These are phyloP conservation scores for Hydropsyche tenuis DNA, from an alignment of 1,140 invertebrate genomes.

Conservation along the genomic window DNA sequence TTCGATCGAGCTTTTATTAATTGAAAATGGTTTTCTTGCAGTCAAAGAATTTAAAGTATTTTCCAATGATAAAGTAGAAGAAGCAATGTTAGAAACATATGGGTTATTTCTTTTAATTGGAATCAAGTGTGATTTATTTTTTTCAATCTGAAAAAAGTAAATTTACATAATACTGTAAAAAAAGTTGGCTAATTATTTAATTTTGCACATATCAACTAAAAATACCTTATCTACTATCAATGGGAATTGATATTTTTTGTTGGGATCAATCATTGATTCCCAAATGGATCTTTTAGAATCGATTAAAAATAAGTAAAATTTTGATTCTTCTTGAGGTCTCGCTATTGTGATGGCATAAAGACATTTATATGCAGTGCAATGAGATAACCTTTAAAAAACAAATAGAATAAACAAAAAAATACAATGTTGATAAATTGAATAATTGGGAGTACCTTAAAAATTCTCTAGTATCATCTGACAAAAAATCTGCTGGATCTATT, in stretches of 20 bases:
- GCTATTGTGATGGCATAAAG: constrained; percentile 40
- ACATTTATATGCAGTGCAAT: constrained; percentile 44
- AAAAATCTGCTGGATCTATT: not conserved
- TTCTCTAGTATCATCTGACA: not conserved
- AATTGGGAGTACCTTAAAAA: constrained; percentile 21
- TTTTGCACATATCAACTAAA: not conserved
- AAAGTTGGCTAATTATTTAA: not conserved
- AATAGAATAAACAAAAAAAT: not conserved
- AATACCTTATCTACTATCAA: constrained; percentile 21
- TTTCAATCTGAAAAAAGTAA: constrained; percentile 20
- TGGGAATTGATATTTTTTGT: constrained; percentile 39
- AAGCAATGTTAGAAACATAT: not conserved
- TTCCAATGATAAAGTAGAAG: not conserved
- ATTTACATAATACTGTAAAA: not conserved
- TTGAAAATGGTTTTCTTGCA: not conserved
- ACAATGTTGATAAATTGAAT: not conserved
- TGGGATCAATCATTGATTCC: constrained; percentile 40
- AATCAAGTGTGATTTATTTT: constrained; percentile 17
- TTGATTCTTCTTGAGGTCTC: constrained; percentile 37
- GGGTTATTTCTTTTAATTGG: constrained; percentile 6
- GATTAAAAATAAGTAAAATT: constrained; percentile 36
- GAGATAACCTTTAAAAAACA: constrained; percentile 28
- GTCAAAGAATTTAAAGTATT: constrained; percentile 12
- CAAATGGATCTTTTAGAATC: constrained; percentile 26
- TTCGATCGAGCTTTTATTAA: not conserved